Evolutionary conservation across 2,797 vertebrate genomes (phyloP).

Genomic region (Tangara arthus): DNA sequence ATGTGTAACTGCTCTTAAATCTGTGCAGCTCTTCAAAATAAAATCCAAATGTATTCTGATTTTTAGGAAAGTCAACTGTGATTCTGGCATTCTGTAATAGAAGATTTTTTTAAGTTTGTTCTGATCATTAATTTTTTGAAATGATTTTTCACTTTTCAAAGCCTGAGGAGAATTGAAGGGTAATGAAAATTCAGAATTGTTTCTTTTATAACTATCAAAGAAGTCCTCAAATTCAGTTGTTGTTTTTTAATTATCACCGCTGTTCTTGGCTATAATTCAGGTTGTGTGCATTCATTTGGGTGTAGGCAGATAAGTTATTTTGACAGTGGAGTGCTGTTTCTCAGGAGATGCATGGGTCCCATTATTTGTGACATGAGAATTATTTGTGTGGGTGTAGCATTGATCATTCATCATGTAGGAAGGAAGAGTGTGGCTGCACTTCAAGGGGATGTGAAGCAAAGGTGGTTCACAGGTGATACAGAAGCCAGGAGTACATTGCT

Average conservation of each 20-base stretch:
- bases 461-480: background rate
- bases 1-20: background rate
- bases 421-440: background rate
- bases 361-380: constrained; percentile 7
- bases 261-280: constrained; percentile 5
- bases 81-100: background rate
- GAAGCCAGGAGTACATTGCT: background rate
- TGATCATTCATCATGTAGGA: background rate
- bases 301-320: constrained; percentile 39
- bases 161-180: background rate
- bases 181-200: background rate
- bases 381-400: background rate
- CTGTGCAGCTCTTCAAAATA: background rate
- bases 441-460: background rate
- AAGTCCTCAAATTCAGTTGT: background rate
- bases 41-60: background rate
- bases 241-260: background rate
- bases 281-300: background rate
- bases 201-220: background rate
- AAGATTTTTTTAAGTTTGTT: background rate
- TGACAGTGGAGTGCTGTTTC: constrained; percentile 13
- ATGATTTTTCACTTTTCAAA: background rate
- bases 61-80: background rate
- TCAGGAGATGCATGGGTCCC: background rate
- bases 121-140: background rate